Conservation (phyloP, 2,113 vertebrate species). For the Apistogramma diplotaenia region DNA sequence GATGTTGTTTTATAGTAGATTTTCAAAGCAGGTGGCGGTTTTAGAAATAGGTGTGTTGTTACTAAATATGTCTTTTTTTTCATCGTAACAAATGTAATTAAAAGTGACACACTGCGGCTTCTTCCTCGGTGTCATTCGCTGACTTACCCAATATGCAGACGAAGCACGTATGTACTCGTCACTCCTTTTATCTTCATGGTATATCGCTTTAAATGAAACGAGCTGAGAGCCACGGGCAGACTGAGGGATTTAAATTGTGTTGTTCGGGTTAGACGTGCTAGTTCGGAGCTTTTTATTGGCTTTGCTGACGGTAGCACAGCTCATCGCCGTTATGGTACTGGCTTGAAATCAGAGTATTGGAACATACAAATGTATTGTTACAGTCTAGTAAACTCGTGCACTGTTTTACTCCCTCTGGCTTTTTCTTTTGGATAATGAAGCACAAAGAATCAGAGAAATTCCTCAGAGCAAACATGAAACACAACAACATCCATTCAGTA, state of each 20-base stretch:
- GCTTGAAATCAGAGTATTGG: background rate
- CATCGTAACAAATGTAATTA: background rate
- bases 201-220: background rate
- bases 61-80: background rate
- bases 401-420: background rate
- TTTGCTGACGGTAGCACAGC: background rate
- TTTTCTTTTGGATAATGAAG: slow-evolving; percentile 22
- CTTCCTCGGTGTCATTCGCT: background rate
- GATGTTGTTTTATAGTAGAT: background rate
- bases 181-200: background rate
- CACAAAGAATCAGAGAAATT: slow-evolving; percentile 19
- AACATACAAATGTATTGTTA: background rate
- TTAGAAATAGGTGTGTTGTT: background rate
- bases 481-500: slow-evolving; percentile 13
- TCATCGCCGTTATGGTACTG: background rate
- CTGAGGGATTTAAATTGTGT: background rate
- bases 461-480: slow-evolving; percentile 4
- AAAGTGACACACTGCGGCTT: background rate
- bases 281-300: background rate
- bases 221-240: background rate
- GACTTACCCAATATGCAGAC: background rate
- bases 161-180: background rate
- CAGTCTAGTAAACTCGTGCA: background rate
- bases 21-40: background rate
- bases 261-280: background rate